These are phyloP conservation scores for Acromyrmex heyeri DNA, from an alignment of 1,140 invertebrate species.

Conservation along the genomic window DNA sequence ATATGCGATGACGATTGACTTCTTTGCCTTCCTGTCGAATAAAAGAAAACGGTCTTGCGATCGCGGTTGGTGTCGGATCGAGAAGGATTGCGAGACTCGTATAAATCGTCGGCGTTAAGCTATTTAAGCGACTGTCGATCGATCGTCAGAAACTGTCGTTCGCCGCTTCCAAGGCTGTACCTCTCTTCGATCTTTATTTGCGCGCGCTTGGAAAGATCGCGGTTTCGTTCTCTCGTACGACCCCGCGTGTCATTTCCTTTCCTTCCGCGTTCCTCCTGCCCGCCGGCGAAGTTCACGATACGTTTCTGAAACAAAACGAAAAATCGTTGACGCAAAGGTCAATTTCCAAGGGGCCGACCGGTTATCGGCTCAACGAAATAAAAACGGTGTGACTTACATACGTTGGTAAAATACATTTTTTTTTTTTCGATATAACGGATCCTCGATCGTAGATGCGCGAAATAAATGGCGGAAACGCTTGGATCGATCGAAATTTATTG, in stretches of 20 bases:
- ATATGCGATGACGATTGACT: background rate
- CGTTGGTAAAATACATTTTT: background rate
- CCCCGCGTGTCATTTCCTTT: conserved; percentile 35
- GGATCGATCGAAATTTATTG: conserved; percentile 1
- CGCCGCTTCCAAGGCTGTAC: conserved; percentile 59
- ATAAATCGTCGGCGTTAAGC: conserved; percentile 53
- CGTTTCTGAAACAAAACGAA: conserved; percentile 30
- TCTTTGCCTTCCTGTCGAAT: conserved; percentile 42
- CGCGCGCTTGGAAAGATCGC: conserved; percentile 53
- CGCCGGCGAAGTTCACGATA: conserved; percentile 17
- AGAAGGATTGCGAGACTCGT: conserved; percentile 65
- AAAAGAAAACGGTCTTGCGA: conserved; percentile 59
- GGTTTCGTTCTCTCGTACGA: conserved; percentile 28
- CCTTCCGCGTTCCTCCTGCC: conserved; percentile 41
- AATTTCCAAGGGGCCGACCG: background rate
- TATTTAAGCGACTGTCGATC: conserved; percentile 19
- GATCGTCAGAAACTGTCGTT: conserved; percentile 1
- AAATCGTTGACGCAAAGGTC: background rate
- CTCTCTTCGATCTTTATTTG: conserved; percentile 49
- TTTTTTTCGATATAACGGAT: background rate
- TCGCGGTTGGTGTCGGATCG: conserved; percentile 62
- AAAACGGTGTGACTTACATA: background rate
- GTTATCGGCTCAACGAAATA: no score
- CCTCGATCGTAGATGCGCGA: background rate
- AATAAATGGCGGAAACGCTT: background rate